A percentile compares a stretch with the other conserved stretches of the same genome.
These are phyloP conservation scores for Nicator chloris DNA, from an alignment of 2,113 vertebrate genomes.

Conservation along the genomic window DNA sequence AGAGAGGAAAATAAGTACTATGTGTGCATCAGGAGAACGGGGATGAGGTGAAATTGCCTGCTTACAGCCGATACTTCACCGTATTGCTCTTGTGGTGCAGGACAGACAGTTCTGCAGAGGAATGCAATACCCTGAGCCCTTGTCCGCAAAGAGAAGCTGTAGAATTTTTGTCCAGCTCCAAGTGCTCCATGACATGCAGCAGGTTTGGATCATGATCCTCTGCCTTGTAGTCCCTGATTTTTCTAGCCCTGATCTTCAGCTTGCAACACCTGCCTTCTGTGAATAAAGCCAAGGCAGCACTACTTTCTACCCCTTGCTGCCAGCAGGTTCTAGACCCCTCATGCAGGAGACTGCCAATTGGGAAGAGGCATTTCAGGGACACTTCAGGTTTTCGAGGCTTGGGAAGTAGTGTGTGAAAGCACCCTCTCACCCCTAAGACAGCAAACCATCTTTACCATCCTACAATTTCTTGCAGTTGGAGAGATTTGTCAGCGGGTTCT, in stretches of 20 bases:
- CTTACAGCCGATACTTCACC: neutral
- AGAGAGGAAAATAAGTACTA: neutral
- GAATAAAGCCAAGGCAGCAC: neutral
- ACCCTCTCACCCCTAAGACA: neutral
- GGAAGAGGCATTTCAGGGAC: neutral
- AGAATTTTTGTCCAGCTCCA: neutral
- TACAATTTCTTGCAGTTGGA: neutral
- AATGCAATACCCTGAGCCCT: neutral
- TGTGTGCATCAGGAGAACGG: neutral
- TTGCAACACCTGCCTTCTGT: neutral
- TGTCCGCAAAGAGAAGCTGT: neutral
- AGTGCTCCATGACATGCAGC: neutral
- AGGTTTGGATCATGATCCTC: neutral
- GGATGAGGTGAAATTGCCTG: neutral
- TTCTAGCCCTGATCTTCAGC: neutral
- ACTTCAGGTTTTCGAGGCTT: neutral
- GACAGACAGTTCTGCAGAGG: neutral
- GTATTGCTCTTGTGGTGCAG: rapidly evolving
- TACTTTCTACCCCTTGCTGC: neutral
- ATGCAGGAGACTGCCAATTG: neutral
- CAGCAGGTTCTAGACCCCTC: neutral
- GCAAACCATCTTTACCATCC: neutral
- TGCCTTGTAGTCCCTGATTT: neutral
- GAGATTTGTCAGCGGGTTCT: neutral
- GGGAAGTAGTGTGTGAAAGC: neutral